Conservation (phyloP, 2,113 vertebrate genomes). For the Strix aluco region DNA sequence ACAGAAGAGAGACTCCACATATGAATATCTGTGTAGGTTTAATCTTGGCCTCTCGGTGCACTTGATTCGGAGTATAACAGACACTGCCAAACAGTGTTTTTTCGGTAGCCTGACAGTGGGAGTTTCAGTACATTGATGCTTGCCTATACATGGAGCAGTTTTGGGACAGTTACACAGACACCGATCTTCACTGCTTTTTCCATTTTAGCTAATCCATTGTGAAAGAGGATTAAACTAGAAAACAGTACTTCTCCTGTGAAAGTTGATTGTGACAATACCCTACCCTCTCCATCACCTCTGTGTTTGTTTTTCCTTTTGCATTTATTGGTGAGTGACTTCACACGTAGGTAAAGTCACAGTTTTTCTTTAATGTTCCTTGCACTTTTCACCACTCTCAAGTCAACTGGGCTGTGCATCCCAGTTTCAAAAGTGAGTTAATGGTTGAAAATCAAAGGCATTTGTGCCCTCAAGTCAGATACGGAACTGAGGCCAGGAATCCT, state of each 20-base stretch:
- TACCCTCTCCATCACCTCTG: not conserved
- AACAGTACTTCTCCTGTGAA: not conserved
- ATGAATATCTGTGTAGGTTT: not conserved
- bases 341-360: accelerated
- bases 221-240: not conserved
- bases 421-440: not conserved
- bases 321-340: not conserved
- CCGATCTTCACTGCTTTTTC: not conserved
- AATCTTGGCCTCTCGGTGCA: not conserved
- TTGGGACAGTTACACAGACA: not conserved
- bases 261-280: not conserved
- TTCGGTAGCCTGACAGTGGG: not conserved
- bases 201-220: not conserved
- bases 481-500: not conserved
- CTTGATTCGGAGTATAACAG: not conserved
- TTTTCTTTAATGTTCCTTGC: not conserved
- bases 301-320: not conserved
- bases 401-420: not conserved
- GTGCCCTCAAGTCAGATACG: not conserved
- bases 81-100: not conserved
- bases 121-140: not conserved
- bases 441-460: not conserved
- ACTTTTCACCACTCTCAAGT: not conserved
- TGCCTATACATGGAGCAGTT: not conserved
- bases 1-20: not conserved